Evolutionary conservation across 2,888 invertebrate genomes (phyloP).

Genomic region (Psylliodes chrysocephalus): DNA sequence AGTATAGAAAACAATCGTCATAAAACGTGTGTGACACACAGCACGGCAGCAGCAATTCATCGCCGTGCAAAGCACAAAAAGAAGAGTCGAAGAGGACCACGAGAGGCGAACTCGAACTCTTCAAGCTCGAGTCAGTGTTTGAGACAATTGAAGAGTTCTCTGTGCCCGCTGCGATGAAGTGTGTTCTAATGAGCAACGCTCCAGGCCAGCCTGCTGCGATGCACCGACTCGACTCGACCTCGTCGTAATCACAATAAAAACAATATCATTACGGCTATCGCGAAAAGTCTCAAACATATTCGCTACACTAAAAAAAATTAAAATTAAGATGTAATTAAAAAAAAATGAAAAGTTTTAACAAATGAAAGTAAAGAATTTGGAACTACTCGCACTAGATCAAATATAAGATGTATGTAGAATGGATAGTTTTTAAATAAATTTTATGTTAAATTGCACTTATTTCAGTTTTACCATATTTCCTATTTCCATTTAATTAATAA

Average conservation of each 20-base stretch:
- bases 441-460: too few relatives aligned
- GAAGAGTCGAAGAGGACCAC: constrained; percentile 28
- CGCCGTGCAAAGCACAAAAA: constrained; percentile 17
- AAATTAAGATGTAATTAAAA: too few relatives aligned
- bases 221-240: constrained; percentile 29
- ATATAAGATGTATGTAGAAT: too few relatives aligned
- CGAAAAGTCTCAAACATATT: constrained; percentile 26
- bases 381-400: too few relatives aligned
- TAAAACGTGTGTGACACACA: too few relatives aligned
- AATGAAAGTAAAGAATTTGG: too few relatives aligned
- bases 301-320: constrained; percentile 2
- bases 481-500: too few relatives aligned
- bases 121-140: constrained; percentile 49
- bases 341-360: too few relatives aligned
- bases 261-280: constrained; percentile 51
- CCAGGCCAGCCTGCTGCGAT: constrained; percentile 47
- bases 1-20: too few relatives aligned
- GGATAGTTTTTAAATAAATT: too few relatives aligned
- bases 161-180: constrained; percentile 56
- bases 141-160: constrained; percentile 59
- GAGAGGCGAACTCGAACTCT: constrained; percentile 30
- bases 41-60: too few relatives aligned
- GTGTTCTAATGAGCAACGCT: constrained; percentile 60
- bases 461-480: too few relatives aligned
- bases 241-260: constrained; percentile 51